A percentile compares a stretch with the other conserved stretches of the same genome.
Conservation (phyloP, 2,113 vertebrate genomes). For the Bucco capensis region DNA sequence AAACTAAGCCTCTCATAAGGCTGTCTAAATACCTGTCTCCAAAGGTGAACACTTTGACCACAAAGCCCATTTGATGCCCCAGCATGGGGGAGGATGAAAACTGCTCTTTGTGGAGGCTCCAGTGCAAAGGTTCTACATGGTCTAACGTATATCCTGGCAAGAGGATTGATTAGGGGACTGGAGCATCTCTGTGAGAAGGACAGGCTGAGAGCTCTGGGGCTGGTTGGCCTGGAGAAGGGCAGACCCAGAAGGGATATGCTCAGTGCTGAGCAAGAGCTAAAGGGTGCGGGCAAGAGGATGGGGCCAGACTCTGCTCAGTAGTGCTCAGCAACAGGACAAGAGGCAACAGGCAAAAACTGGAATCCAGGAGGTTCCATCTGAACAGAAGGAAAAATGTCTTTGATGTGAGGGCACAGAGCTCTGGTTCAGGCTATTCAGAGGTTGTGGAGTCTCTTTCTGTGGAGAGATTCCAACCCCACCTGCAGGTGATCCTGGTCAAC, state of each 20-base stretch:
- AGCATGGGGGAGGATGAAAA: not conserved
- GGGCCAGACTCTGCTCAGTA: not conserved
- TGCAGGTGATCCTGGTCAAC: not conserved
- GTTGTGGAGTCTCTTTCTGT: not conserved
- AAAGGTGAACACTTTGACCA: not conserved
- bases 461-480: not conserved
- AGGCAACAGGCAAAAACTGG: not conserved
- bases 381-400: not conserved
- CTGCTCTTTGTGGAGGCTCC: not conserved
- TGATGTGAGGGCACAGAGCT: not conserved
- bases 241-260: not conserved
- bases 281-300: not conserved
- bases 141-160: not conserved
- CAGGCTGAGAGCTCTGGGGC: not conserved
- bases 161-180: not conserved
- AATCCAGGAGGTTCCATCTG: not conserved
- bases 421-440: not conserved
- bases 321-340: not conserved
- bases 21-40: not conserved
- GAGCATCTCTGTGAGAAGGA: not conserved
- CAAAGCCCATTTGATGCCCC: not conserved
- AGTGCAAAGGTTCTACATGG: not conserved
- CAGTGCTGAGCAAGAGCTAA: not conserved
- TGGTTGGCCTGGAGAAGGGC: not conserved
- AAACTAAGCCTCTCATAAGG: not conserved